Evolutionary conservation across 2,797 vertebrate species (phyloP), one percentile per base, ranked within the genome.

Genomic region (Adelosebastes latens): DNA sequence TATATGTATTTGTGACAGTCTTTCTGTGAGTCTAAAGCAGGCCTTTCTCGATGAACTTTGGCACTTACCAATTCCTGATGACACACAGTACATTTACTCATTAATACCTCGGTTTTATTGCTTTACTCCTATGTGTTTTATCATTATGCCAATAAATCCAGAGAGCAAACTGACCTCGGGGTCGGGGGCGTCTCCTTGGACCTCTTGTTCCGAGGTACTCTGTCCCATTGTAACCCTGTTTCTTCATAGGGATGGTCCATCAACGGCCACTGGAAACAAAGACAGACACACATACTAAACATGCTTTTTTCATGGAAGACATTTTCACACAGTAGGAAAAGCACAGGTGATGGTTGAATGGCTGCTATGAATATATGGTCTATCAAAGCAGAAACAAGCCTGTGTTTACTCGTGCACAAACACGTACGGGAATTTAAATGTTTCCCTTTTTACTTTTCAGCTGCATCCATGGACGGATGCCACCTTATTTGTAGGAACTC

Each of bases 231-330:
- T 96, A 93, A 90, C 77, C 88, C 80, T 88, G 89, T 90, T 88
- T 93, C 93, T 93, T 94, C 92, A 94, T 95, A 94, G 81, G 89
- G 92, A 90, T 93, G 91, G 93, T 96, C 96, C 96, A 96, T 96
- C 89, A 96, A 96, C 82, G 55, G 83, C 87, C 69, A 76, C 95
- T 96, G 87, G 25, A 89, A 90, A 90, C 60, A 92, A 56, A 89
- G 67, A 89, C 60, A 81, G 18, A 87, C 4, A 81, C 22, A 9
- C 16, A 75, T 39, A 72, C 22, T 79, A 49, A 77, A 71, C 29
- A 63, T 10, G 8, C 1, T 1, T 20, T 49, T 53, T 31, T 49
- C 14, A 31, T 36, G 18, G 16, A 53, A 31, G n/a, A 32, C 22
- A 12, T 25, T 62, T 32, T 66, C 60, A 70, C 52, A 70, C 4